Conservation (phyloP, 2,888 invertebrate genomes). For the Nysson spinosus region DNA sequence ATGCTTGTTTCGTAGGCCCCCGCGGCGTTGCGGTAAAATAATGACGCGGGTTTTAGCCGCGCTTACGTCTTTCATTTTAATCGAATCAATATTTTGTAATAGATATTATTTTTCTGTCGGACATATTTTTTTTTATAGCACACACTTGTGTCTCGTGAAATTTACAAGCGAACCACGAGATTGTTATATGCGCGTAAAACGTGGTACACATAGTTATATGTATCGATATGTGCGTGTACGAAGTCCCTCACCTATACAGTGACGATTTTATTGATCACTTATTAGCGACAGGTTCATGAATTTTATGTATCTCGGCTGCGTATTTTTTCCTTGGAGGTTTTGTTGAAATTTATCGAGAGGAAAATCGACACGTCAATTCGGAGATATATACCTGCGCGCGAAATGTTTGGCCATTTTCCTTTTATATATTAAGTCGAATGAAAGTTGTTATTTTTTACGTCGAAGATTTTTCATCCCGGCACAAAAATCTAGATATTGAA, state of each 20-base stretch:
- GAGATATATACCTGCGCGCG: conserved; percentile 21
- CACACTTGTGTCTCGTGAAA: conserved; percentile 24
- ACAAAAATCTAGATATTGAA: conserved; percentile 12
- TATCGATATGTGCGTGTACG: conserved; percentile 2
- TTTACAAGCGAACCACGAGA: conserved; percentile 18
- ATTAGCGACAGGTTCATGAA: conserved; percentile 9
- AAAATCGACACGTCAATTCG: background rate
- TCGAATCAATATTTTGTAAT: conserved; percentile 38
- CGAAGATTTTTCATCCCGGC: conserved; percentile 19
- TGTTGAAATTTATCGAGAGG: background rate
- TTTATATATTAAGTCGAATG: conserved; percentile 6
- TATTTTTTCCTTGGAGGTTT: conserved; percentile 10
- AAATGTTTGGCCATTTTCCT: conserved; percentile 1
- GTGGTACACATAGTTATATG: background rate
- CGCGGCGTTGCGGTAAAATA: background rate
- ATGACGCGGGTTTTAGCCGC: conserved; percentile 20
- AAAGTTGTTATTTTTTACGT: conserved; percentile 45
- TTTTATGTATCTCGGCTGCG: conserved; percentile 19
- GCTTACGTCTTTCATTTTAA: conserved; percentile 13
- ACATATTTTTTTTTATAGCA: conserved; percentile 32
- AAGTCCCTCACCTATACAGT: too few relatives aligned
- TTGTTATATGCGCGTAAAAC: conserved; percentile 5
- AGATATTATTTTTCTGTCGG: conserved; percentile 36
- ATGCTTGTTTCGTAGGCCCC: background rate
- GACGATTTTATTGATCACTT: conserved; percentile 33